Evolutionary conservation across 2,797 vertebrate species (phyloP).

Genomic region (Crenuchus spilurus): DNA sequence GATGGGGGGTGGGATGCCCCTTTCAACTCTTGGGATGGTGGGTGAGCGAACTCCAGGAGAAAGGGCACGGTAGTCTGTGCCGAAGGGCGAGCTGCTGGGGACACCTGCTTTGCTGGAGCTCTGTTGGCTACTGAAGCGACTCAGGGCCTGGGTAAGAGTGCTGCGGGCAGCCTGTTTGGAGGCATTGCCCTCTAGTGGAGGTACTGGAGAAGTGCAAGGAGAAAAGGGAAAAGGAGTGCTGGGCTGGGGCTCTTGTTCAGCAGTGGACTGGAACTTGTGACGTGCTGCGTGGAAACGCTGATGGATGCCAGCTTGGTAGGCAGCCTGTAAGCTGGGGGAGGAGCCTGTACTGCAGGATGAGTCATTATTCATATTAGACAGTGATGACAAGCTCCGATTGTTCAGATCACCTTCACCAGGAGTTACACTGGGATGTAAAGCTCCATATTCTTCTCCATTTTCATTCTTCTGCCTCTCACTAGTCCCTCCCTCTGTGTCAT

Average conservation of each 20-base stretch:
- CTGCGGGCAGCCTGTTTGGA: constrained; percentile 93
- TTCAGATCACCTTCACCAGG: constrained; percentile 58
- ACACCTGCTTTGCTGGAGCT: constrained; percentile 75
- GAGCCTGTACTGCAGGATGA: constrained; percentile 66
- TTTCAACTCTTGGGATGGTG: constrained; percentile 85
- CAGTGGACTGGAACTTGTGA: constrained; percentile 90
- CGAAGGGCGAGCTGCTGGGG: constrained; percentile 84
- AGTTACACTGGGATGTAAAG: not conserved
- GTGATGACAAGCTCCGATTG: constrained; percentile 54
- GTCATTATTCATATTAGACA: constrained; percentile 64
- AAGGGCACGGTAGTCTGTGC: constrained; percentile 83
- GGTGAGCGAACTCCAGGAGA: constrained; percentile 89
- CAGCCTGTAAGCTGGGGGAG: constrained; percentile 84
- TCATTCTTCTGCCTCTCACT: constrained; percentile 61
- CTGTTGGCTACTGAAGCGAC: constrained; percentile 85
- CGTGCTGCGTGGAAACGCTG: constrained; percentile 95
- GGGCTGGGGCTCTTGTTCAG: constrained; percentile 84
- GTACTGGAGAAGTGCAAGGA: constrained; percentile 49
- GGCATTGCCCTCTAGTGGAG: constrained; percentile 77
- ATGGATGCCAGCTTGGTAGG: constrained; percentile 94
- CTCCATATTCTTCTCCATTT: constrained; percentile 33
- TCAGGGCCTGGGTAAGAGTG: constrained; percentile 93
- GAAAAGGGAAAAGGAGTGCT: constrained; percentile 66
- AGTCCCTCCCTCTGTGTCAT: constrained; percentile 67
- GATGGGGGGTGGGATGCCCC: constrained; percentile 93